Evolutionary conservation across 64 coral and sea anemone genomes (phyloP).

Genomic region (Acropora yongei): DNA sequence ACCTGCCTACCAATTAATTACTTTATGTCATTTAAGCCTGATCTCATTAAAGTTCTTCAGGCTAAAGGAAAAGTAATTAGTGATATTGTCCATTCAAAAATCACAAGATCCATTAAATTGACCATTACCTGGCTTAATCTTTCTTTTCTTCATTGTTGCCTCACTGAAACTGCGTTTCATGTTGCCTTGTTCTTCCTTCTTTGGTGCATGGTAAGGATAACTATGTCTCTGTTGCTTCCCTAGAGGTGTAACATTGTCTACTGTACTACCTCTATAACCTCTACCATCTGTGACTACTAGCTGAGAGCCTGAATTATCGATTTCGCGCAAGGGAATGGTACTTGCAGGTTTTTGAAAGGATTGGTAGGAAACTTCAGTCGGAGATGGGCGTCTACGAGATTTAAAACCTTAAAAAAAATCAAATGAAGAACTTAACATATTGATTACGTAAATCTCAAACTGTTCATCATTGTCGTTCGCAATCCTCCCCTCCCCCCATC

Average conservation of each 20-base stretch:
- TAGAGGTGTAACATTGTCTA: neutral
- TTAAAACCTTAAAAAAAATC: neutral
- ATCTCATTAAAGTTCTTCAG: no score
- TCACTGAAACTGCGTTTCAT: neutral
- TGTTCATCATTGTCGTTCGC: no score
- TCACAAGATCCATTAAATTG: neutral
- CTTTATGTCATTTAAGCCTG: no score
- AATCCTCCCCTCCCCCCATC: neutral
- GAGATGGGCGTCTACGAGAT: neutral
- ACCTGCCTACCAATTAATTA: no score
- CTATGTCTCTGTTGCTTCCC: neutral
- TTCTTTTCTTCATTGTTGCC: neutral
- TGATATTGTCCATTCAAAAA: neutral
- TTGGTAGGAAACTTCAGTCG: slow-evolving; percentile 21
- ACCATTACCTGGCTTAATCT: neutral
- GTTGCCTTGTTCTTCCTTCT: neutral
- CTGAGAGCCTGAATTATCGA: neutral
- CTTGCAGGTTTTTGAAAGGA: neutral
- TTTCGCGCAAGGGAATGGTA: neutral
- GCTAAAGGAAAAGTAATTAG: neutral
- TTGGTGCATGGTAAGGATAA: neutral
- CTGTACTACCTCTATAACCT: neutral
- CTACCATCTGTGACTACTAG: neutral
- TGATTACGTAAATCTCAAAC: neutral
- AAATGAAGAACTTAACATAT: neutral